Base-by-base conservation (phyloP, 2,888 invertebrate species). In the Athalia circularis region DNA sequence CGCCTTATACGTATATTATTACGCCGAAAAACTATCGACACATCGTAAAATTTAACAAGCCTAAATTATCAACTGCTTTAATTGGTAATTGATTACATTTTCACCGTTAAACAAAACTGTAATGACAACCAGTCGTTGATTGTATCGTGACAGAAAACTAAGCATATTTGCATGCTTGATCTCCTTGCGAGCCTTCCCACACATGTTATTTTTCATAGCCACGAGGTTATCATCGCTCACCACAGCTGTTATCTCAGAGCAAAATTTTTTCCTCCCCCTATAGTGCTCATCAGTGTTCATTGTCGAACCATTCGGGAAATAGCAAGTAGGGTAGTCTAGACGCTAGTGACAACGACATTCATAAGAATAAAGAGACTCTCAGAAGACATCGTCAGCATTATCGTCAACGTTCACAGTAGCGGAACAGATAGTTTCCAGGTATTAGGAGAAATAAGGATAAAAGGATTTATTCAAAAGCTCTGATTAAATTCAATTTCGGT, bases 211-310 rank as follows among this genome's bases (percentile, higher is more conserved):
- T 29, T 29, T 29, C 29, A 29, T 29, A 29, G 29, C 29, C 29
- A 29, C 29, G 29, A 29, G 29, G 29, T 29, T 29, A 29, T 29
- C 29, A 29, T 48, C n/a, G 13, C 68, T 11, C 47, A 11, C 11
- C 47, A 11, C 11, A 5, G n/a, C 47, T 3, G 8, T 47, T 11
- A 29, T 3, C 48, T n/a, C 11, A 11, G 50, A 5, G 29, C 52
- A 3, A 68, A 68, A 43, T 43, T 47, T 59, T 57, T 45, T 45
- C 4, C 57, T 5, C 5, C 5, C n/a, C 13, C 43, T 29, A 29
- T 29, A 11, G 7, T 47, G 59, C 57, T 59, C 57, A 72, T 72
- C 70, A 72, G 70, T 57, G 70, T 47, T 72, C 59, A 72, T 72
- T 72, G 70, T 72, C 59, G 59, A 72, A 45, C 70, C n/a, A 59